Conservation (phyloP, 2,113 vertebrate genomes). For the Tragelaphus scriptus region DNA sequence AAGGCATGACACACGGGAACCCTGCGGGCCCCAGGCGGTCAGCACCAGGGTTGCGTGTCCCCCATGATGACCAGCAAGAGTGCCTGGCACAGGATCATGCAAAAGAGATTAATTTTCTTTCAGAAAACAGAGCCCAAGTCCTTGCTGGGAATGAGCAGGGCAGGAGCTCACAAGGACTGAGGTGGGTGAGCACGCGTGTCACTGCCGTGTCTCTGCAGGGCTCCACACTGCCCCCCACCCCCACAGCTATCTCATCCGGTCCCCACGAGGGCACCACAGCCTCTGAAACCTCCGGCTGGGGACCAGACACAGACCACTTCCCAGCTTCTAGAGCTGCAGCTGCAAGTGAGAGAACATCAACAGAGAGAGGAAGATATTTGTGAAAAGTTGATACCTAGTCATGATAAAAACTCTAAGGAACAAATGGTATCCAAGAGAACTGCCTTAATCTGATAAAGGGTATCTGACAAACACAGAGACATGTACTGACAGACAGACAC, state of each 20-base stretch:
- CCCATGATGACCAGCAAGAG: rapidly evolving
- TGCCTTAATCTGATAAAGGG: not conserved
- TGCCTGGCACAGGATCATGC: not conserved
- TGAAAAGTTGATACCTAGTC: not conserved
- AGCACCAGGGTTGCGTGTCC: not conserved
- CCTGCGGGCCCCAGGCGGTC: not conserved
- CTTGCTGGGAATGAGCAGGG: not conserved
- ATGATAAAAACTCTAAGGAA: not conserved
- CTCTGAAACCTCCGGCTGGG: not conserved
- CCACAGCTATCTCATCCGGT: rapidly evolving
- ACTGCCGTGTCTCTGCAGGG: not conserved
- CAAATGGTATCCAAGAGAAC: not conserved
- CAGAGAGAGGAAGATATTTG: not conserved
- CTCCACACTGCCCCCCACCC: not conserved
- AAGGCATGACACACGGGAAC: not conserved
- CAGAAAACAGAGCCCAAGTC: not conserved
- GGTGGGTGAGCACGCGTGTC: rapidly evolving
- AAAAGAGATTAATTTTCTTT: not conserved
- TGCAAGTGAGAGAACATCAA: not conserved
- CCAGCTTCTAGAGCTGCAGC: not conserved
- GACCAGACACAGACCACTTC: not conserved
- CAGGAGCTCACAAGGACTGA: not conserved
- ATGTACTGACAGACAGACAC: not conserved
- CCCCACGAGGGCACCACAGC: not conserved
- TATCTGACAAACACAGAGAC: not conserved